phyloP scores from a whole-genome alignment of 64 coral and sea anemone genomes.

The Anthopleura sola region DNA sequence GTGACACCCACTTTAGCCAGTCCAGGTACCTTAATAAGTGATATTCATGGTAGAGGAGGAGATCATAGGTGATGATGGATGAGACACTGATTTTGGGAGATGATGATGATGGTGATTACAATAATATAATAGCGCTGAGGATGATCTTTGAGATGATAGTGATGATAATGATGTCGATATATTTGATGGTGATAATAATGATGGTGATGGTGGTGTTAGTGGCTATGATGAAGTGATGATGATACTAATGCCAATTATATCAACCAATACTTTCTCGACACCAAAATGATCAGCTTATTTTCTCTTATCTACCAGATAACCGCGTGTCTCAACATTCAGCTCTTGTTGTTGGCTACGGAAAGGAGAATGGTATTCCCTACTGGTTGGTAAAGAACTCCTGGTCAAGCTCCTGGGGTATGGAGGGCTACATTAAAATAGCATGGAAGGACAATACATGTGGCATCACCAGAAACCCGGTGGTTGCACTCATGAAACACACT shows the following conservation, averaged over 20 bases:
- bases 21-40: too few species aligned
- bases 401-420: conserved; percentile 90
- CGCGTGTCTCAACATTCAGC: conserved; percentile 79
- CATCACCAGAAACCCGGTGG: conserved; percentile 81
- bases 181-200: too few species aligned
- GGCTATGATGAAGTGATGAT: too few species aligned
- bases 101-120: too few species aligned
- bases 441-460: conserved; percentile 87
- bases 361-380: conserved; percentile 75
- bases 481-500: conserved; percentile 76
- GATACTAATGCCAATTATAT: background rate
- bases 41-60: too few species aligned
- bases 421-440: conserved; percentile 88
- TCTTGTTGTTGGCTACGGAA: conserved; percentile 88
- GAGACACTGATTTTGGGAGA: too few species aligned
- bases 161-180: too few species aligned
- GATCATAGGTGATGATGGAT: too few species aligned
- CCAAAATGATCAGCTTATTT: background rate
- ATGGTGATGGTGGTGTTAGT: too few species aligned
- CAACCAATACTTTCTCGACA: background rate
- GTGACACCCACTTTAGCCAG: too few species aligned
- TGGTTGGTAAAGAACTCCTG: conserved; percentile 97
- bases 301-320: conserved; percentile 47
- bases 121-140: too few species aligned
- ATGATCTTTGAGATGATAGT: too few species aligned